Conservation (phyloP, 2,113 vertebrate species). For the Pachypanchax playfairii region DNA sequence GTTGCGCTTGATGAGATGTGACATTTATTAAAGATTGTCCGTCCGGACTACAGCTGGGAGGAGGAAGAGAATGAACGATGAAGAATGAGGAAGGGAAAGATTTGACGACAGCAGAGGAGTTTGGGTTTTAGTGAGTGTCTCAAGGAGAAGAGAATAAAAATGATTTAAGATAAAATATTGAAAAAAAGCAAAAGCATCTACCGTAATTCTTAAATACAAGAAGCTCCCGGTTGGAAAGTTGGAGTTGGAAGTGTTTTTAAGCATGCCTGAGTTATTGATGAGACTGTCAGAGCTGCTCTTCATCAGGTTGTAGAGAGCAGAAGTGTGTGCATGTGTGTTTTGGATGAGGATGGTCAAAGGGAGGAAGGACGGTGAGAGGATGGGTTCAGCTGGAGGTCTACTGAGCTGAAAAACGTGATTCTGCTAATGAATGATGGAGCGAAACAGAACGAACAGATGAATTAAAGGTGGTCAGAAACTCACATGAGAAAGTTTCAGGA, state of each 20-base stretch:
- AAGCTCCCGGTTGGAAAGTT: constrained; percentile 29
- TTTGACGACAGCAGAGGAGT: not conserved
- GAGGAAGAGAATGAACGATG: not conserved
- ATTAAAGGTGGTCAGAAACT: not conserved
- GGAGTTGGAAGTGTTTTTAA: constrained; percentile 41
- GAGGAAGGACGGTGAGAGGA: constrained; percentile 29
- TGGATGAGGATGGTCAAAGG: constrained; percentile 6
- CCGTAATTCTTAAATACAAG: constrained; percentile 31
- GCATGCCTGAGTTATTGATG: constrained; percentile 66
- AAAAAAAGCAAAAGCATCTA: constrained; percentile 11
- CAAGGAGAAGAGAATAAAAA: not conserved
- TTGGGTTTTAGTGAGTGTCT: not conserved
- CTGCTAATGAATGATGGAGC: constrained; percentile 44
- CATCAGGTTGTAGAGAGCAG: constrained; percentile 49
- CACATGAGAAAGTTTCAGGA: too few species aligned
- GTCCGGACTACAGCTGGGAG: constrained; percentile 36
- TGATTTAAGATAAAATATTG: not conserved
- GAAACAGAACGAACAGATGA: constrained; percentile 21
- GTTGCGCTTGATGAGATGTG: constrained; percentile 50
- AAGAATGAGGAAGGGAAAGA: not conserved
- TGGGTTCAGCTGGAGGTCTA: constrained; percentile 51
- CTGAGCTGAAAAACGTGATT: constrained; percentile 35
- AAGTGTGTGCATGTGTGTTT: constrained; percentile 7
- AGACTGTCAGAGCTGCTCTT: constrained; percentile 63
- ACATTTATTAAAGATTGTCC: constrained; percentile 63